Evolutionary conservation across 2,113 vertebrate species (phyloP), one percentile per base, ranked within the genome.

Genomic region (Chaetodon trifascialis): DNA sequence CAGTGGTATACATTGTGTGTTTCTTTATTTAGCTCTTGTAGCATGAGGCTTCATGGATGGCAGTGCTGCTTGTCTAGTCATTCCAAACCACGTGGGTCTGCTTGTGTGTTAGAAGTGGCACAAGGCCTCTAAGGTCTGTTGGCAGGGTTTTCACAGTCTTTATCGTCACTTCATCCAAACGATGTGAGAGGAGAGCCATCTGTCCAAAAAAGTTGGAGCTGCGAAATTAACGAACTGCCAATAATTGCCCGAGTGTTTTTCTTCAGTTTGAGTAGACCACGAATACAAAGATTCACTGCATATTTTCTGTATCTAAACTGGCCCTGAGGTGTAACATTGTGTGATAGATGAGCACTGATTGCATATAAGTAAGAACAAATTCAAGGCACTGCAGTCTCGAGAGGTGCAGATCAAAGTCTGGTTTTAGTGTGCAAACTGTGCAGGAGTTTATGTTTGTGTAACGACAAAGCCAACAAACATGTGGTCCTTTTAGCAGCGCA

Each of bases 121-220:
- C 82, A 23, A 59, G n/a, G 75, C 40, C 6, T 14, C 65, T 19
- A 11, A 16, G 21, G 56, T 66, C 36, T 47, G 4, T 69, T 79
- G 85, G 79, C 79, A 80, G 30, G 14, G 9, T 30, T 79, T 54
- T 30, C 34, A 73, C 40, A 40, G 54, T 17, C 51, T 77, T 79
- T 68, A 75, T 38, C 5, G 72, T 30, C 30, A 0, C 21, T 84
- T 69, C 63, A 55, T 82, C 64, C 76, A 79, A 83, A 82, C 19
- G 34, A 76, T 73, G 76, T 51, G 84, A 58, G 72, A 67, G 73
- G 76, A 56, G 58, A 62, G 67, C 79, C 90, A 88, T 87, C 88
- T 88, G 90, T 87, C 79, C 77, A 56, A 36, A 73, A 54, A 62
- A 42, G 49, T 66, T 60, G 46, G 63, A 58, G 76, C 68, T 68